phyloP scores from a whole-genome alignment of 2,888 invertebrate species.

The Epiblema foenella region DNA sequence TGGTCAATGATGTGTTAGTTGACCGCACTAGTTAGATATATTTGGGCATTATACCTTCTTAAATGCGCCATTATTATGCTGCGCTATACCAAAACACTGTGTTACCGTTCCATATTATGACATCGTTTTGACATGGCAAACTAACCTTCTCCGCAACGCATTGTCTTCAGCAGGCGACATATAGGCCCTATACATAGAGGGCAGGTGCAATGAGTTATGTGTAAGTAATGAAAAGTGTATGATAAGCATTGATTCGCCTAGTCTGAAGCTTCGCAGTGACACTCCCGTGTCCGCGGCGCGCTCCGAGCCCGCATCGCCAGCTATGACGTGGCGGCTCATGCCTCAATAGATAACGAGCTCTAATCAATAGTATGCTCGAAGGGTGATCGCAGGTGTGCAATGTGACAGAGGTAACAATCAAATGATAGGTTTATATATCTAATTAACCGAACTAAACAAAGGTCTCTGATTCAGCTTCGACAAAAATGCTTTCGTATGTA shows the following conservation, averaged over 20 bases:
- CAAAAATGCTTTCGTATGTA: no score
- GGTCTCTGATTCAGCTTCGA: no score
- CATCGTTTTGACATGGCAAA: neutral
- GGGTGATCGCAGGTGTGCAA: neutral
- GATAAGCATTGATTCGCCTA: neutral
- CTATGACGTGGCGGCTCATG: neutral
- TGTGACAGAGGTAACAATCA: neutral
- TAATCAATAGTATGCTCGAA: slow-evolving; percentile 7
- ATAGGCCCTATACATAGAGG: neutral
- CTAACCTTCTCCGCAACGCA: no score
- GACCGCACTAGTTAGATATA: neutral
- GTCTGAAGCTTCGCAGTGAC: neutral
- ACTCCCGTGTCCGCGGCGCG: neutral
- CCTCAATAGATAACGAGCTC: slow-evolving; percentile 7
- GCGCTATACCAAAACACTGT: neutral
- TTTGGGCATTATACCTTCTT: neutral
- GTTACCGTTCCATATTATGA: neutral
- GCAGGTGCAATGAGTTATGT: neutral
- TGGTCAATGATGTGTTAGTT: neutral
- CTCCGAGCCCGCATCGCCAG: slow-evolving; percentile 9
- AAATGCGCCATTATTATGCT: neutral
- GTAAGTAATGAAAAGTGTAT: neutral
- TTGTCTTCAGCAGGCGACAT: neutral
- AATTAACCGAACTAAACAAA: no score
- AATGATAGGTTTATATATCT: neutral